Evolutionary conservation across 2,797 vertebrate species (phyloP), one percentile per base, ranked within the genome.

Genomic region (Lithobates pipiens): DNA sequence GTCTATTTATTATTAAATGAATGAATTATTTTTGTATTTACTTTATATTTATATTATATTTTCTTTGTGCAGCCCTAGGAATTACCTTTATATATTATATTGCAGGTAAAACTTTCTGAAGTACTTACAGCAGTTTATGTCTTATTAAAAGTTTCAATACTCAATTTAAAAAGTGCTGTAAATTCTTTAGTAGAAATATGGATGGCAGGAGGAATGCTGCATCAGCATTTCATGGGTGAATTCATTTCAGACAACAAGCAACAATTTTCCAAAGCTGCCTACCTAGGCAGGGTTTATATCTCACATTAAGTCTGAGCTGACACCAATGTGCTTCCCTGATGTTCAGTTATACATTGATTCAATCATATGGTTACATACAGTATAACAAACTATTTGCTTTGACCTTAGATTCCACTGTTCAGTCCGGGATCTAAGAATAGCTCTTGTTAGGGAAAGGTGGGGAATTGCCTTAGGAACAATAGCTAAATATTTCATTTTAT

Each of bases 251-350:
- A 80, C 82, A 44, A 76, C 72, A 80, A 80, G 84, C 57, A 85
- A 85, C 76, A 68, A 75, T 85, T 82, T 86, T 46, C 68, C 11
- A 86, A 82, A 86, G 21, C 75, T 86, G 85, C 85, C 76, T 61
- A 86, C 80, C 80, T 82, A 77, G 61, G 85, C 85, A 78, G 69
- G 68, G 77, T 77, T 77, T 82, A 65, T 82, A 61, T 77, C 79
- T 77, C 68, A 34, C 74, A 77, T 86, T 82, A 67, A 82, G 70
- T 82, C 70, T 82, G 44, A 67, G 68, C 42, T 86, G 85, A 82
- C 69, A 74, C 68, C 29, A 27, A 70, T 82, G 70, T 82, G 73
- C 67, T 86, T 82, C 75, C 75, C 75, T 78, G 69, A 39, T 78
- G 75, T 81, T 77, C 80, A 77, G 29, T 82, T 86, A 67, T 77